A percentile compares a stretch with the other conserved stretches of the same genome.
phyloP scores from a whole-genome alignment of 30 jellyfish, hydroid and myxozoan species.

The Chrysaora quinquecirrha region DNA sequence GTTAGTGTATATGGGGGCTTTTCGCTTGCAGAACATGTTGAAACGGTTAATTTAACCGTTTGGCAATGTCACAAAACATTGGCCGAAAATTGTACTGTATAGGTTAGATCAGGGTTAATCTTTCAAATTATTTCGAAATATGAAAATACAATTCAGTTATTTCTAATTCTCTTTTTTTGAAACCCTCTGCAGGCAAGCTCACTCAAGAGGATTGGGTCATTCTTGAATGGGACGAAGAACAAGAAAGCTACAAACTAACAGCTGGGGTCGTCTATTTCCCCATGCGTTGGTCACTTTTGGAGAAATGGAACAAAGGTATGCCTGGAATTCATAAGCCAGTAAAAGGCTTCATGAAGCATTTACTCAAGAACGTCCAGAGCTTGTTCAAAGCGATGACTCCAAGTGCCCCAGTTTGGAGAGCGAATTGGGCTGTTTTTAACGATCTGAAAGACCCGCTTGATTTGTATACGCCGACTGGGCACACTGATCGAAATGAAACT shows the following conservation, averaged over 20 bases:
- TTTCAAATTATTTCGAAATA: too few species aligned
- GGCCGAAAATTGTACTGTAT: too few species aligned
- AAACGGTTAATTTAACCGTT: too few species aligned
- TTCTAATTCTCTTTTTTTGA: too few species aligned
- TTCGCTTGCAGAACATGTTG: too few species aligned
- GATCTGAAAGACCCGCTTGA: constrained; percentile 76
- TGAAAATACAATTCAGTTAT: too few species aligned
- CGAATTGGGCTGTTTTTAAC: constrained; percentile 88
- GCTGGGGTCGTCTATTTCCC: constrained; percentile 89
- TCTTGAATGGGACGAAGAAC: constrained; percentile 75
- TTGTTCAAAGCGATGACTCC: constrained; percentile 76
- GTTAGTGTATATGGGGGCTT: too few species aligned
- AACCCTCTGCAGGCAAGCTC: constrained; percentile 55
- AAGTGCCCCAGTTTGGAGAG: constrained; percentile 80
- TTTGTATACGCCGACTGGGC: constrained; percentile 75
- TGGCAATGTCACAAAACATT: too few species aligned
- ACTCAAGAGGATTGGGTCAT: constrained; percentile 92
- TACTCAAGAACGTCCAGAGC: constrained; percentile 58
- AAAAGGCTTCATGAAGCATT: constrained; percentile 69
- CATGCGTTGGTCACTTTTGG: constrained; percentile 88
- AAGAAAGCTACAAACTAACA: constrained; percentile 60
- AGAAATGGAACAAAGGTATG: constrained; percentile 76
- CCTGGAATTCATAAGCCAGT: constrained; percentile 85
- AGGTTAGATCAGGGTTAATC: too few species aligned
- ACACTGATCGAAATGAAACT: constrained; percentile 50